Base-by-base conservation (phyloP, 2,797 vertebrate species). In the Mus minutoides region DNA sequence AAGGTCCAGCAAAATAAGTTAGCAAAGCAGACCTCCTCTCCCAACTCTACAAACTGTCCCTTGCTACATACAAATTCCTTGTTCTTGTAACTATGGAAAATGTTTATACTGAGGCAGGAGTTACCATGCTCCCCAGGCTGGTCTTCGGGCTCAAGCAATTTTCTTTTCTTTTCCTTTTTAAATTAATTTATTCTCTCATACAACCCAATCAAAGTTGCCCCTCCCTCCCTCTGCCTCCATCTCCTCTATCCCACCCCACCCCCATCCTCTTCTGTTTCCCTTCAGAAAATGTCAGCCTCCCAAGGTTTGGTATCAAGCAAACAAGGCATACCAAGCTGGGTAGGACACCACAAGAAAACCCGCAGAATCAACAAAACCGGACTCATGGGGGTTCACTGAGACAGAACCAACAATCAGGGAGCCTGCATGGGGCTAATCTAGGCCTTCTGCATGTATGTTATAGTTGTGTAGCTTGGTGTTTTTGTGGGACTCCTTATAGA, bases 51-150 rank as follows among this genome's bases (percentile, higher is more conserved):
- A 64, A 69, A 52, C 29, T 0, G 75, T 86, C 43, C 54, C 71
- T 96, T 85, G 73, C 73, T 77, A 71, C 31, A 37, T 64, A 64
- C 8, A 46, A 94, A 92, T 91, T 90, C 69, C n/a, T 90, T 49
- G 87, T 91, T 86, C 75, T 78, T 67, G 9, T 1, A 88, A 62
- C 46, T 88, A 29, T 91, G 56, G 37, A n/a, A 86, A 91, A 82
- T 64, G 73, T 60, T 88, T 43, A 34, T 12, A 73, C 26, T 14
- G 19, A 52, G 19, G 54, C 31, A 49, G 16, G 6, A 0, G 26
- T 54, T 60, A n/a, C 22, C 37, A 1, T 62, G 14, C 62, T 84
- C 40, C 46, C n/a, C 43, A 52, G 3, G n/a, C 26, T 64, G 69
- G 46, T 60, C 54, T n/a, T 58, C 37, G 16, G 22, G 8, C 60